phyloP scores from a whole-genome alignment of 2,797 vertebrate species.

The Danio jaintianensis region DNA sequence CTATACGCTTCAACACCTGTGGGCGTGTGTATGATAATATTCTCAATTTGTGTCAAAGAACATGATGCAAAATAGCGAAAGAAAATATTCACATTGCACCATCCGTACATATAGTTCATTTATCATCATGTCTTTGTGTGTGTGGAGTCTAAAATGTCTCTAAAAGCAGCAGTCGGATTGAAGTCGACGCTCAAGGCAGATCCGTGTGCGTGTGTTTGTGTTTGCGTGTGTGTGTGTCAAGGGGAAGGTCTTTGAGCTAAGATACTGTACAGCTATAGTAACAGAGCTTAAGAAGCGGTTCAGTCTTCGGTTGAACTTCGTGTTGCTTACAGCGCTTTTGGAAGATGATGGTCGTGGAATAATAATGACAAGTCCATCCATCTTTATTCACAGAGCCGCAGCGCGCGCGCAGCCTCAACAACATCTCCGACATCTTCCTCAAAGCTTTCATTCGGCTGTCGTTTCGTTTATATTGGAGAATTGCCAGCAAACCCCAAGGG shows the following conservation, averaged over 20 bases:
- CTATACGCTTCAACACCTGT: slow-evolving; percentile 43
- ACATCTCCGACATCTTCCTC: slow-evolving; percentile 53
- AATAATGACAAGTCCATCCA: slow-evolving; percentile 81
- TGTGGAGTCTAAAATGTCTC: slow-evolving; percentile 64
- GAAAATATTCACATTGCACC: slow-evolving; percentile 80
- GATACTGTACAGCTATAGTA: slow-evolving; percentile 81
- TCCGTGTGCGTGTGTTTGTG: slow-evolving; percentile 79
- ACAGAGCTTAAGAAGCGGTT: slow-evolving; percentile 74
- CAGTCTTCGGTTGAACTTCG: slow-evolving; percentile 75
- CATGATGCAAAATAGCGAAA: slow-evolving; percentile 64
- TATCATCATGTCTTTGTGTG: background rate
- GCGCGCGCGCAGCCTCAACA: slow-evolving; percentile 69
- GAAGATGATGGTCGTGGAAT: slow-evolving; percentile 76
- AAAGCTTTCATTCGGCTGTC: slow-evolving; percentile 21
- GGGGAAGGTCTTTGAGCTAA: slow-evolving; percentile 57
- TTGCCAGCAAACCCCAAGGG: slow-evolving; percentile 87
- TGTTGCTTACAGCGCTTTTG: slow-evolving; percentile 76
- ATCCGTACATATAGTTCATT: slow-evolving; percentile 58
- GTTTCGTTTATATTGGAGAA: slow-evolving; percentile 81
- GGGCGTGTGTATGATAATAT: slow-evolving; percentile 23
- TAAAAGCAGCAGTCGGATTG: slow-evolving; percentile 80
- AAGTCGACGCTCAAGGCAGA: slow-evolving; percentile 83
- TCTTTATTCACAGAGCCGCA: slow-evolving; percentile 71
- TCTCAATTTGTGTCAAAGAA: slow-evolving; percentile 53
- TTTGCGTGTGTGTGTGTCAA: slow-evolving; percentile 47